Conservation (phyloP, 92 coral and sea anemone genomes). For the Isaurus tuberculatus region DNA sequence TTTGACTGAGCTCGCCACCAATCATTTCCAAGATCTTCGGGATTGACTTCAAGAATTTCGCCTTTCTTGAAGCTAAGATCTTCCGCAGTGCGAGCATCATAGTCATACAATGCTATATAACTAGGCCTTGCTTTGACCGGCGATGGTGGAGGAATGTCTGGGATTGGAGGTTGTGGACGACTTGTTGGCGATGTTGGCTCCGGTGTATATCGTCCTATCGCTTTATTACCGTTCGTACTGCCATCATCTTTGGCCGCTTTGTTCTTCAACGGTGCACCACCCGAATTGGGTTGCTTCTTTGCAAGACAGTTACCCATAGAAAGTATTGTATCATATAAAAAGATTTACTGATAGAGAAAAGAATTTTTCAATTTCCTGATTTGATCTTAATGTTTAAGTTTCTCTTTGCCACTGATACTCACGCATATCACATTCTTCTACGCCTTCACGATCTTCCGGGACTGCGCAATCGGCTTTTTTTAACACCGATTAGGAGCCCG, state of each 20-base stretch:
- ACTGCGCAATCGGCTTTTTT: constrained; percentile 24
- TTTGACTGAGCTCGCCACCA: constrained; percentile 98
- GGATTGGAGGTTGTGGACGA: constrained; percentile 57
- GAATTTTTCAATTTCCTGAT: not conserved
- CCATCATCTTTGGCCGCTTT: constrained; percentile 25
- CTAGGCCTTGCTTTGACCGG: constrained; percentile 66
- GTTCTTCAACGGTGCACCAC: constrained; percentile 53
- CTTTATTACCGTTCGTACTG: not conserved
- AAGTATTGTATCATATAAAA: not conserved
- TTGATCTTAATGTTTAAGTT: not conserved
- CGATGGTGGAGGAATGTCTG: constrained; percentile 56
- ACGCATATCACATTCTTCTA: not conserved
- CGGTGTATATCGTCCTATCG: constrained; percentile 48
- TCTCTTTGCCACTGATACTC: not conserved
- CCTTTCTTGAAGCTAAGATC: constrained; percentile 96
- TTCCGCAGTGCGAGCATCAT: constrained; percentile 94
- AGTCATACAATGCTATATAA: constrained; percentile 91
- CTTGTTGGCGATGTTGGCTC: constrained; percentile 63
- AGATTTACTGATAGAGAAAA: not conserved
- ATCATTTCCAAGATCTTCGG: constrained; percentile 80
- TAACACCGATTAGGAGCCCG: not conserved
- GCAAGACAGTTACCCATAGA: constrained; percentile 91
- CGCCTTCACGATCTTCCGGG: constrained; percentile 35
- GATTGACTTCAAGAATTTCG: constrained; percentile 89
- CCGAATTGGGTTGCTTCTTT: constrained; percentile 56